Evolutionary conservation across 2,888 invertebrate species (phyloP), one percentile per base, ranked within the genome.

Genomic region (Labia minor): DNA sequence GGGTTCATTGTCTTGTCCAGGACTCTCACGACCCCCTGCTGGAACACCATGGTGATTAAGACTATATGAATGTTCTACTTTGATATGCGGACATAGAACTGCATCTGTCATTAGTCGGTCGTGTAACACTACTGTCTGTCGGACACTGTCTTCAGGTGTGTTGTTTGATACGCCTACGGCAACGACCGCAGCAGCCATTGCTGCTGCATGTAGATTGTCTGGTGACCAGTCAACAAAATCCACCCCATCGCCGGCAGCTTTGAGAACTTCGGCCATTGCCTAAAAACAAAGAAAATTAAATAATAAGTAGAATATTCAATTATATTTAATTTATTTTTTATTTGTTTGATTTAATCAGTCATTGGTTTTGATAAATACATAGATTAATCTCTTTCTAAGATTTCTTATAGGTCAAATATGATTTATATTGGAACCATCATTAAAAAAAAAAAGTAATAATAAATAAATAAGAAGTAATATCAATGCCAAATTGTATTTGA

Each of bases 21-120:
- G 49, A 49, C 49, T 49, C 49, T 49, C 49, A 3, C 49, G 14
- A 49, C 49, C 49, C 49, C 49, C 49, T 11, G 49, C 49, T 16
- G 71, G 70, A 62, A 71, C 71, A 26, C 73, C 74, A 66, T 74
- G 73, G 67, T 75, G 75, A 20, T 79, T 72, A 21, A 81, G 74
- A 77, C 92, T 94, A 83, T 95, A 95, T 71, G 93, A 93, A 82
- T 95, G 95, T 79, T 95, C 94, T 70, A 89, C 87, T 80, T 94
- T 93, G 77, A 95, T 94, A 71, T 92, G 92, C 33, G 77, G 77
- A 71, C 90, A 90, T 65, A 92, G 82, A 19, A 89, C 87, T 1
- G 94, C 93, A 74, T 92, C 92, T 11, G 92, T 90, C 87, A 92
- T 92, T 73, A 95, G 83, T 74, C 91, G 85, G 80, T 95, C 95